Evolutionary conservation across 2,113 vertebrate species (phyloP), one percentile per base, ranked within the genome.

Genomic region (Tachuris rubrigastra): DNA sequence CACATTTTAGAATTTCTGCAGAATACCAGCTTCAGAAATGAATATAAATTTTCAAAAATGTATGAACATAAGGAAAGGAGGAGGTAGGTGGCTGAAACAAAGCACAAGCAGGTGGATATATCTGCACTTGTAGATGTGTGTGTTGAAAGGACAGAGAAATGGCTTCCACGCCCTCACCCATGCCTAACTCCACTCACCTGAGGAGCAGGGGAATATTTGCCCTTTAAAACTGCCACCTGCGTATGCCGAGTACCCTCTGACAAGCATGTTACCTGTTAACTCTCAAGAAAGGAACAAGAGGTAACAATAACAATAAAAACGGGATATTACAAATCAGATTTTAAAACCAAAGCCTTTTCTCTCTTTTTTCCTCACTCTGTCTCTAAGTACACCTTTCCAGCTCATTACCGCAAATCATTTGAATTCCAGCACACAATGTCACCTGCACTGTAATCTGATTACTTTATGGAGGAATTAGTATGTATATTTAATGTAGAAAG

Each of bases 371-470:
- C 93, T 96, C 90, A 73, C 90, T 96, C 97, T 67, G 90, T 95
- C 96, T 98, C 94, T 96, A 97, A 97, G 94, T 97, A 97, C 97
- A 98, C 98, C 98, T 99, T 98, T 98, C 97, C 97, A 97, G 98
- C 98, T 99, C 98, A 98, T 99, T 99, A 98, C 98, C 98, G 98
- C 98, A 98, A 98, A 98, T 98, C 98, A 98, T 98, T 98, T 98
- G 98, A 98, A 98, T 98, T 98, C 98, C 97, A 98, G 98, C 97
- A 97, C 98, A 98, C 98, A 97, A 98, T 99, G 99, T 99, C 99
- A 99, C 99, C 99, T 99, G 99, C 99, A 98, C 98, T 99, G 98
- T 99, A 99, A 99, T 99, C 98, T 98, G 99, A 99, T 99, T 99
- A 99, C 99, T 99, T 99, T 98, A 98, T 98, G 98, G 98, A 98